Conservation (phyloP, 2,797 vertebrate species). For the Xyrichtys novacula region DNA sequence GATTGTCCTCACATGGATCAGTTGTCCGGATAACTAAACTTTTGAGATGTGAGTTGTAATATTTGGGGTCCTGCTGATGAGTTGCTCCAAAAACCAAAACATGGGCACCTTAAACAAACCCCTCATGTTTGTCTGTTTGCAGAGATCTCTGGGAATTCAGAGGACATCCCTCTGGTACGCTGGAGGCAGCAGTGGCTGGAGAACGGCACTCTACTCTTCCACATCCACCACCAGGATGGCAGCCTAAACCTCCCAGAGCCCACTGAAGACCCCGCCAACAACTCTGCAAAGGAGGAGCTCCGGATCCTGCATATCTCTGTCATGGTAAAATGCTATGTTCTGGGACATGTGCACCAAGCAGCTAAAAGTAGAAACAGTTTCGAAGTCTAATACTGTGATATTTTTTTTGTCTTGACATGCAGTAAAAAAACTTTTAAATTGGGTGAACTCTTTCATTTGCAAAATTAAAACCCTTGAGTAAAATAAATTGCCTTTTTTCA, state of each 20-base stretch:
- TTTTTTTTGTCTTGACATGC: constrained; percentile 14
- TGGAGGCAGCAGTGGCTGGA: constrained; percentile 99
- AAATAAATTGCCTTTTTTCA: background rate
- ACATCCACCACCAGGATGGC: constrained; percentile 98
- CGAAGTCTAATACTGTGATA: background rate
- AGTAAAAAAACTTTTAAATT: constrained; percentile 33
- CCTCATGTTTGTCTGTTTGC: constrained; percentile 41
- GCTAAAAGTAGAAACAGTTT: constrained; percentile 1
- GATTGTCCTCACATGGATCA: too few relatives aligned
- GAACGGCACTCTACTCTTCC: constrained; percentile 97
- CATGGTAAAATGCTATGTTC: constrained; percentile 86
- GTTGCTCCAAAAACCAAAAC: background rate
- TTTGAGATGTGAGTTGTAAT: too few relatives aligned
- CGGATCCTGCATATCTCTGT: constrained; percentile 98
- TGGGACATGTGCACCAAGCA: background rate
- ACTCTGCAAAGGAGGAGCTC: constrained; percentile 94
- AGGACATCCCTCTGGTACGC: constrained; percentile 97
- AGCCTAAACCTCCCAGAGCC: constrained; percentile 90
- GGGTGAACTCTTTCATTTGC: constrained; percentile 24
- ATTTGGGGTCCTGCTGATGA: too few relatives aligned
- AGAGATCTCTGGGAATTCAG: constrained; percentile 98
- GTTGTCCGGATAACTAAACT: too few relatives aligned
- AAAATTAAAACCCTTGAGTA: constrained; percentile 7
- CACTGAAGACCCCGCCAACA: constrained; percentile 91
- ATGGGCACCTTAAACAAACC: background rate